phyloP scores from a whole-genome alignment of 92 coral and sea anemone species.

The Blastomussa wellsi region DNA sequence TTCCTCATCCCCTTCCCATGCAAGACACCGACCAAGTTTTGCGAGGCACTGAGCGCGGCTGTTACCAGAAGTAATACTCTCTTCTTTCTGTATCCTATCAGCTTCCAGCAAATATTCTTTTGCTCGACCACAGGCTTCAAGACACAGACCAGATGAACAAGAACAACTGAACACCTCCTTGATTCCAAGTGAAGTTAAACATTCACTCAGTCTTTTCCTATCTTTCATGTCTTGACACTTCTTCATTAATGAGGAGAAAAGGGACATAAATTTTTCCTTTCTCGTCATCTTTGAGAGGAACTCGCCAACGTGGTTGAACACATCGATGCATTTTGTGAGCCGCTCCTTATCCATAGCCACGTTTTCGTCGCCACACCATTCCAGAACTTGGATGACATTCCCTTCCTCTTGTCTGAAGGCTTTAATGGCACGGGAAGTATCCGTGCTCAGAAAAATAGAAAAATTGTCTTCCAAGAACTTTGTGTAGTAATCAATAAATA shows the following conservation, averaged over 20 bases:
- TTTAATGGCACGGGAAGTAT: conserved; percentile 30
- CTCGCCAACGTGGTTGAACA: conserved; percentile 46
- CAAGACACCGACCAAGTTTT: conserved; percentile 54
- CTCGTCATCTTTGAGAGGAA: conserved; percentile 45
- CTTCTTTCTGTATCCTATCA: conserved; percentile 10
- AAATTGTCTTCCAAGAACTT: conserved; percentile 31
- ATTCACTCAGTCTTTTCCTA: conserved; percentile 30
- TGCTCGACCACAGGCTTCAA: conserved; percentile 40
- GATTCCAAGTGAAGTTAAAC: conserved; percentile 59
- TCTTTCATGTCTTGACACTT: conserved; percentile 27
- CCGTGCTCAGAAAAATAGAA: conserved; percentile 35
- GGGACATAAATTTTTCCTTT: not conserved
- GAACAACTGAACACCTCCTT: conserved; percentile 38
- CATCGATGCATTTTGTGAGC: conserved; percentile 22
- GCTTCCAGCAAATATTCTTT: conserved; percentile 38
- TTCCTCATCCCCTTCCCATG: not conserved
- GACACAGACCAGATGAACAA: conserved; percentile 41
- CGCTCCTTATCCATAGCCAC: conserved; percentile 14
- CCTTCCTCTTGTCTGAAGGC: conserved; percentile 40
- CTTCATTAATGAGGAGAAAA: not conserved
- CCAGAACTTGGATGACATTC: conserved; percentile 32
- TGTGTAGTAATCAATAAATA: conserved; percentile 27
- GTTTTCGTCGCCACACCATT: conserved; percentile 14
- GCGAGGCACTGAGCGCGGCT: conserved; percentile 66
- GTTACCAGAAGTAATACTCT: conserved; percentile 35